Evolutionary conservation across 2,888 invertebrate genomes (phyloP).

Genomic region (Agapostemon virescens): DNA sequence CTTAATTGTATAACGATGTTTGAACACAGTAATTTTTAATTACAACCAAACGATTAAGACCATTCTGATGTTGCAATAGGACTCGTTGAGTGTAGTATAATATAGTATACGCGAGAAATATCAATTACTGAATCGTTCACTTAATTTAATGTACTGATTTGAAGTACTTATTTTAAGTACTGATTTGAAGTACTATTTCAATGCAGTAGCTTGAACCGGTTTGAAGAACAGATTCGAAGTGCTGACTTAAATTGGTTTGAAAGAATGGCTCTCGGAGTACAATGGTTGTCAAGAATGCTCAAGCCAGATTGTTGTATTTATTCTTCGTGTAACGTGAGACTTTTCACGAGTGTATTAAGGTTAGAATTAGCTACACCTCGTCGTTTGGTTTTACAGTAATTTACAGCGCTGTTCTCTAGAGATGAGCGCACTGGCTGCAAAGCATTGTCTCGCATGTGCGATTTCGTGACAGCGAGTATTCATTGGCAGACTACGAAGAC

Average conservation of each 20-base stretch:
- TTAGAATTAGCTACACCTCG: slow-evolving; percentile 36
- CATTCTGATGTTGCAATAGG: too few relatives aligned
- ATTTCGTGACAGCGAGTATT: slow-evolving; percentile 54
- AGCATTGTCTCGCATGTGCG: slow-evolving; percentile 55
- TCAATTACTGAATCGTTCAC: too few relatives aligned
- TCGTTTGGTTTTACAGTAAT: slow-evolving; percentile 28
- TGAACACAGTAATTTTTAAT: too few relatives aligned
- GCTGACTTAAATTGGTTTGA: neutral
- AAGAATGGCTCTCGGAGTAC: too few relatives aligned
- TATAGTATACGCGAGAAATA: too few relatives aligned
- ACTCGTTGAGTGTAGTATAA: too few relatives aligned
- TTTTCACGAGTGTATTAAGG: neutral
- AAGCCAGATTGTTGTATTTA: neutral
- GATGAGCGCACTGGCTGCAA: slow-evolving; percentile 33
- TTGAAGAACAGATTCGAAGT: neutral
- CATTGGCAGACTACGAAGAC: slow-evolving; percentile 59
- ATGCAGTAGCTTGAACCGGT: too few relatives aligned
- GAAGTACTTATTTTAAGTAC: too few relatives aligned
- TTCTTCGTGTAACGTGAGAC: neutral
- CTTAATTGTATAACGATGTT: too few relatives aligned
- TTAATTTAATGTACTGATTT: too few relatives aligned
- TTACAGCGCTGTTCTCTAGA: slow-evolving; percentile 42
- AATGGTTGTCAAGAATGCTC: neutral
- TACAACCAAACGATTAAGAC: too few relatives aligned
- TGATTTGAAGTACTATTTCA: too few relatives aligned